phyloP scores from a whole-genome alignment of 2,888 invertebrate species.

The Leucophenga maculata region DNA sequence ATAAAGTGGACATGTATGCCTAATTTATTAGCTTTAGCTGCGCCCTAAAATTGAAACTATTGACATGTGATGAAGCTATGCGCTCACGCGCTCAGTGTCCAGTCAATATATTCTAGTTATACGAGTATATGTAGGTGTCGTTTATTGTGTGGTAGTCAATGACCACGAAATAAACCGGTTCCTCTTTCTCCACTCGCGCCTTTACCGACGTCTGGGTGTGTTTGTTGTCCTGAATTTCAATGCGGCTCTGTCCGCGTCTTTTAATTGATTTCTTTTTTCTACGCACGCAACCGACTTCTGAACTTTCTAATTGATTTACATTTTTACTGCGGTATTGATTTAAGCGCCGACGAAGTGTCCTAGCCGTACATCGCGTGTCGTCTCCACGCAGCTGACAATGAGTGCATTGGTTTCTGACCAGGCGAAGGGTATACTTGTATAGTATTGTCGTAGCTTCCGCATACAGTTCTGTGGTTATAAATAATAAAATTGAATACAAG shows the following conservation, averaged over 20 bases:
- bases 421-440: no score
- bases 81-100: neutral
- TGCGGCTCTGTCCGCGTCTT: conserved; percentile 25
- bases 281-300: conserved; percentile 48
- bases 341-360: conserved; percentile 40
- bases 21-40: conserved; percentile 4
- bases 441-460: no score
- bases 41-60: conserved; percentile 1
- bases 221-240: conserved; percentile 34
- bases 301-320: conserved; percentile 58
- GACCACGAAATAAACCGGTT: neutral
- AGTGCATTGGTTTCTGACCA: no score
- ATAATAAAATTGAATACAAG: conserved; percentile 3
- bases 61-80: neutral
- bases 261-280: neutral
- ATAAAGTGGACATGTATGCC: neutral
- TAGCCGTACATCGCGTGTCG: no score
- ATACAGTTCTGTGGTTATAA: neutral
- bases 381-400: no score
- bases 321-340: conserved; percentile 54
- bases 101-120: neutral
- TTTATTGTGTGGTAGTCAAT: conserved; percentile 11
- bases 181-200: neutral
- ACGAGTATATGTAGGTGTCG: neutral
- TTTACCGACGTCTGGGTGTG: conserved; percentile 2